phyloP scores from a whole-genome alignment of 2,797 vertebrate genomes.

The Eospalax fontanierii region DNA sequence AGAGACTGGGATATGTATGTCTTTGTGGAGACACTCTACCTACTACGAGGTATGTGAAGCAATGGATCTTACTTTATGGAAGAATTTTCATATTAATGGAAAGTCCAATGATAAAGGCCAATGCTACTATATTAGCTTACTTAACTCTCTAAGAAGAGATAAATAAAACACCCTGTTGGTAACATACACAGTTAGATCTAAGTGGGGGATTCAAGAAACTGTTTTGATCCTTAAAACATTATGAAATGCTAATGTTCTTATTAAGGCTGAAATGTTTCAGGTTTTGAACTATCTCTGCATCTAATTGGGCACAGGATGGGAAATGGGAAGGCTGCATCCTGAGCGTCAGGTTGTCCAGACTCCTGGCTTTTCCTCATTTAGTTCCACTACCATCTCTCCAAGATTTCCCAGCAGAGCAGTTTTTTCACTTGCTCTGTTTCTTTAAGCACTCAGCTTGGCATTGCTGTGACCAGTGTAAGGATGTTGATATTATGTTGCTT shows the following conservation, averaged over 20 bases:
- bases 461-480: neutral
- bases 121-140: neutral
- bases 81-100: neutral
- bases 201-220: too few relatives aligned
- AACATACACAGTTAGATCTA: neutral
- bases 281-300: neutral
- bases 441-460: conserved; percentile 44
- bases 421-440: neutral
- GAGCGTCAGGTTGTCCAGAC: neutral
- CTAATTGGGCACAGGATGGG: rapidly evolving
- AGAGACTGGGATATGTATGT: too few relatives aligned
- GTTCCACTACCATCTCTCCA: neutral
- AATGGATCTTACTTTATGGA: neutral
- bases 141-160: neutral
- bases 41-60: neutral
- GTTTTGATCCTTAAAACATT: too few relatives aligned
- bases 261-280: neutral
- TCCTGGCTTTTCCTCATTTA: neutral
- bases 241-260: neutral
- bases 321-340: rapidly evolving
- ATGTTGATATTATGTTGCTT: conserved; percentile 55
- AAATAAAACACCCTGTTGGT: neutral
- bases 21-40: neutral
- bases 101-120: neutral
- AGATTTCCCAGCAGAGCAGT: neutral